phyloP scores from a whole-genome alignment of 2,888 invertebrate genomes.

The Azorinus chamasolen region DNA sequence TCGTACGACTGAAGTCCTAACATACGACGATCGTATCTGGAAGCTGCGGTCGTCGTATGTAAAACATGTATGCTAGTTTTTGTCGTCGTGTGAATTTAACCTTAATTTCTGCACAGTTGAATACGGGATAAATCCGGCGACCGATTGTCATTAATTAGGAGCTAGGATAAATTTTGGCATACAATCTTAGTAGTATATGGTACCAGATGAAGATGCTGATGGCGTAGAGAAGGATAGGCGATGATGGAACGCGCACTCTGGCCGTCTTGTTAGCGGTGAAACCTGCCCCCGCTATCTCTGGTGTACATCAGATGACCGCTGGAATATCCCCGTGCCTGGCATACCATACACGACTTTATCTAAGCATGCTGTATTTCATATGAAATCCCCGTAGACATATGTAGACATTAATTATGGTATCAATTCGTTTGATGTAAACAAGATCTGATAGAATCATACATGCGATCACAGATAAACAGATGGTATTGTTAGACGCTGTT shows the following conservation, averaged over 20 bases:
- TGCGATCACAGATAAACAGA: conserved; percentile 47
- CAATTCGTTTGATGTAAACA: conserved; percentile 60
- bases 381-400: conserved; percentile 62
- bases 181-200: no score
- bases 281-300: conserved; percentile 36
- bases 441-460: conserved; percentile 51
- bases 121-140: no score
- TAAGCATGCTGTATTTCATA: conserved; percentile 47
- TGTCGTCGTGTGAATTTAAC: no score
- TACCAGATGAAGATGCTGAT: no score
- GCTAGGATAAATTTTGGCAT: no score
- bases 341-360: conserved; percentile 46
- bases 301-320: conserved; percentile 65
- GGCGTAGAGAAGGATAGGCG: neutral
- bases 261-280: neutral
- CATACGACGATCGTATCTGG: no score
- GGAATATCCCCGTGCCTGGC: conserved; percentile 45
- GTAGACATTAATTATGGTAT: conserved; percentile 68
- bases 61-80: no score
- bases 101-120: no score
- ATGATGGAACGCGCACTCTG: neutral
- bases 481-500: conserved; percentile 51
- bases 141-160: no score
- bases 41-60: no score
- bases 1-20: no score